Evolutionary conservation across 2,888 invertebrate species (phyloP), one percentile per base, ranked within the genome.

Genomic region (Tenthredo distinguenda): DNA sequence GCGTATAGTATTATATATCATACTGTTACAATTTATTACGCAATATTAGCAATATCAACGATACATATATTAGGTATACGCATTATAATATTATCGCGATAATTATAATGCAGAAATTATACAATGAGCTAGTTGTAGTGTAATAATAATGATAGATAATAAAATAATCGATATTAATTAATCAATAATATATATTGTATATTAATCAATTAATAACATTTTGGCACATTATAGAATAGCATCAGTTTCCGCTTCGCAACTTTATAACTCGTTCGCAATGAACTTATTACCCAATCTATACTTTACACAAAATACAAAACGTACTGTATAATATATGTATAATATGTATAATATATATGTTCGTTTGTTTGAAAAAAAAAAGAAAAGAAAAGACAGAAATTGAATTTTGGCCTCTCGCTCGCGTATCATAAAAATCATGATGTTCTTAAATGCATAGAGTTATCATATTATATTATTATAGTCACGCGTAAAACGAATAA

Each of bases 161-260:
- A 62, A 58, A 58, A 81, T 62, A 40, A 62, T 81, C 58, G 40
- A 40, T 81, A 81, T 62, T 77, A 31, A 40, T 81, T 62, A 31
- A 40, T 81, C 40, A 40, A 68, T 82, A 58, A 58, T 79, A 79
- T 43, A 40, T 77, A 65, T 37, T 37, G 15, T 18, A 79, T 79
- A 82, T 47, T 79, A 40, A 62, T 79, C 47, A 62, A 62, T 79
- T 40, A 68, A 68, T 68, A 34, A 71, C 85, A 88, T 89, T 91
- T 91, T 91, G 92, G 90, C 90, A 90, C 90, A 90, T 88, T 90
- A 90, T 87, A 91, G 88, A 91, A 88, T 90, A 90, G 88, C 87
- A 89, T 88, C 88, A 87, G 87, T 88, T 50, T 82, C 58, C 26
- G 62, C 34, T 68, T 9, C 68, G 15, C 62, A 77, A 77, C 77